These are phyloP conservation scores for Procambarus virginalis DNA, from an alignment of 1,140 invertebrate species.

Conservation along the genomic window DNA sequence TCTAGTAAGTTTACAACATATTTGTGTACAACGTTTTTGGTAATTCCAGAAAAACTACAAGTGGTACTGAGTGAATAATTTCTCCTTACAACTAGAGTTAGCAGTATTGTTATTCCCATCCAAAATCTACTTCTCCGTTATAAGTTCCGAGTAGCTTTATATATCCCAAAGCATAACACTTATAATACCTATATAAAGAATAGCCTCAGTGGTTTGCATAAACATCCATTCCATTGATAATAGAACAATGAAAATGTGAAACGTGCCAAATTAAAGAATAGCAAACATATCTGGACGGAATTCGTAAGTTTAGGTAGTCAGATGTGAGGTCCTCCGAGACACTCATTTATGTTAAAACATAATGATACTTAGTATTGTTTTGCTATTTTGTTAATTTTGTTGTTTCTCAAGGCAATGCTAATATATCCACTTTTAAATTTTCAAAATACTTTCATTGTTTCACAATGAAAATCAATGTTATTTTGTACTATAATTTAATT, in stretches of 20 bases:
- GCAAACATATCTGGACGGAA: not conserved
- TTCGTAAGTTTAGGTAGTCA: not conserved
- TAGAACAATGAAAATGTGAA: not conserved
- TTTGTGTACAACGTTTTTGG: not conserved
- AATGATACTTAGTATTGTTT: no score
- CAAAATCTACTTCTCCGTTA: not conserved
- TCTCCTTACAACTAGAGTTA: slow-evolving; percentile 1
- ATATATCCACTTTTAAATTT: not conserved
- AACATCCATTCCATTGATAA: not conserved
- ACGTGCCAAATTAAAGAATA: not conserved
- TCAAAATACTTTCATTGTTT: not conserved
- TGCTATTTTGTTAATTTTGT: not conserved
- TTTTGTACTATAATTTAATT: no score
- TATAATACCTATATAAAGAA: not conserved
- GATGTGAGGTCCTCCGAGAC: not conserved
- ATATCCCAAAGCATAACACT: not conserved
- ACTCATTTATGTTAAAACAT: not conserved
- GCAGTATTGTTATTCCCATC: not conserved
- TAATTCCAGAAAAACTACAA: not conserved
- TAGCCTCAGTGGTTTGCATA: not conserved
- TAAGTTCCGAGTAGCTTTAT: not conserved
- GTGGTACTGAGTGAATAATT: not conserved
- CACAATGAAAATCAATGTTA: no score
- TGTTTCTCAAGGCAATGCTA: not conserved
- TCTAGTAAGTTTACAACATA: no score